Percentiles rank a stretch among this genome's conserved stretches.
Conservation (phyloP, 2,797 vertebrate genomes). For the Taeniopygia guttata region DNA sequence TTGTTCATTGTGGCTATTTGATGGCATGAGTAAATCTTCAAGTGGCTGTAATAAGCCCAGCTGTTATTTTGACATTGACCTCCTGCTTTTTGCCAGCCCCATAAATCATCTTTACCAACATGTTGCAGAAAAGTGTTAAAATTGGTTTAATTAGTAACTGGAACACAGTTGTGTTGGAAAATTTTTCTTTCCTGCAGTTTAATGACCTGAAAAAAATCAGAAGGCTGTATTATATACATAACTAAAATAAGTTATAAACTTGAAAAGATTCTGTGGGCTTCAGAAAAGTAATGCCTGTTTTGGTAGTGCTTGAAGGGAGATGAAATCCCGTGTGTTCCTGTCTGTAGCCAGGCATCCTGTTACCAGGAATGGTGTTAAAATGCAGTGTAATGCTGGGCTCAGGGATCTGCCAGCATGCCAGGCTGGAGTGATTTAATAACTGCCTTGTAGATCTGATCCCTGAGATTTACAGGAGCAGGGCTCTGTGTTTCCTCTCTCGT, state of each 20-base stretch:
- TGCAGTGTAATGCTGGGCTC: background rate
- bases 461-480: background rate
- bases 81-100: background rate
- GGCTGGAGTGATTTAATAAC: background rate
- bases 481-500: background rate
- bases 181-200: background rate
- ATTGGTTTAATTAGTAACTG: constrained; percentile 25
- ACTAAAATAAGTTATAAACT: background rate
- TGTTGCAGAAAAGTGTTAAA: background rate
- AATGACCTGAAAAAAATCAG: background rate
- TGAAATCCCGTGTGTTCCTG: background rate
- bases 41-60: background rate
- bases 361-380: background rate
- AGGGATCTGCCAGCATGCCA: background rate
- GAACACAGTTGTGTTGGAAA: background rate
- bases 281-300: background rate
- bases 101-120: background rate
- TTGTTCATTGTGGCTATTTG: background rate
- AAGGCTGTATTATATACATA: background rate
- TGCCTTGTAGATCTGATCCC: background rate
- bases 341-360: background rate
- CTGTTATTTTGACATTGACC: background rate
- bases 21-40: background rate
- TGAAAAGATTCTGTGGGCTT: background rate
- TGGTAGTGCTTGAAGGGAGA: background rate